Conservation (phyloP, 2,797 vertebrate genomes). For the Cetoscarus ocellatus region DNA sequence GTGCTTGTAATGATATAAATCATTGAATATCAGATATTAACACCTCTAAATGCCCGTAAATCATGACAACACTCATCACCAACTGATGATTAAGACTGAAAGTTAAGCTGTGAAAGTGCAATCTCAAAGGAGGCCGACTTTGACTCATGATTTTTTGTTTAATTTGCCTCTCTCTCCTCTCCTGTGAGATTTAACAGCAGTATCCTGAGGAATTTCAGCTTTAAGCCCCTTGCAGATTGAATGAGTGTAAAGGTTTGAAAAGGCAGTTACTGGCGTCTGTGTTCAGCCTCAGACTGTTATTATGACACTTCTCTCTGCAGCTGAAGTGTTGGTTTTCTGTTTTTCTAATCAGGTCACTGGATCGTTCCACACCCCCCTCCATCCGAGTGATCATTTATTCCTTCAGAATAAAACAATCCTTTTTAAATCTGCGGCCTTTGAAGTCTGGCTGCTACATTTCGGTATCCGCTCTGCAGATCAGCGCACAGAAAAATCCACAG, state of each 20-base stretch:
- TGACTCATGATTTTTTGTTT: too few species aligned
- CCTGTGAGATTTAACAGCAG: too few species aligned
- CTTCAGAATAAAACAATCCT: conserved; percentile 45
- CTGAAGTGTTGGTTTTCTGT: conserved; percentile 17
- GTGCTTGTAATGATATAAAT: neutral
- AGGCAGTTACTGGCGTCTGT: neutral
- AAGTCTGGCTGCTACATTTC: conserved; percentile 41
- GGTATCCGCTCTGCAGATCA: conserved; percentile 45
- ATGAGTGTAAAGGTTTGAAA: neutral
- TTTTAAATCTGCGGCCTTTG: conserved; percentile 44
- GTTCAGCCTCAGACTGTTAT: neutral
- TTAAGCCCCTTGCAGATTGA: conserved; percentile 1
- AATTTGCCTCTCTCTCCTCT: too few species aligned
- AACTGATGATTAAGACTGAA: conserved; percentile 15
- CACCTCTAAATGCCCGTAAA: conserved; percentile 7
- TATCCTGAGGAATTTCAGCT: neutral
- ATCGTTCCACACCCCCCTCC: conserved; percentile 37
- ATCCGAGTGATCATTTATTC: conserved; percentile 61
- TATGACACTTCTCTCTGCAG: neutral
- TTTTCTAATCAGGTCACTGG: conserved; percentile 54
- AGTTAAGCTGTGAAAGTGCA: neutral
- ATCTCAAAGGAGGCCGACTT: too few species aligned
- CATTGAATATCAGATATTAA: neutral
- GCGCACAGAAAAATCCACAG: conserved; percentile 32
- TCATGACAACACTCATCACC: conserved; percentile 14